Conservation (phyloP, 2,797 vertebrate genomes). For the Coreius guichenoti region DNA sequence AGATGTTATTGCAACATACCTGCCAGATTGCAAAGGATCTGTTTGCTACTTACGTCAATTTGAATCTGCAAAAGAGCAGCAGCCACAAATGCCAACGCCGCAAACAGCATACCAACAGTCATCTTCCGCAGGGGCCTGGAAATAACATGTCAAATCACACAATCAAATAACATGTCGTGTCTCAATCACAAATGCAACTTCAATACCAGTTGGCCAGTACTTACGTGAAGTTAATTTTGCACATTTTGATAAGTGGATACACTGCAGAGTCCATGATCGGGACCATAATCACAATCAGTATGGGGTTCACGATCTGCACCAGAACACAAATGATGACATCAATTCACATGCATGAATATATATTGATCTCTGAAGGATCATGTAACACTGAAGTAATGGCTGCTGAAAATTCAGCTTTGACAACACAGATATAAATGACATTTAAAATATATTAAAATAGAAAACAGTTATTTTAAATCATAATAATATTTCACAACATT, state of each 20-base stretch:
- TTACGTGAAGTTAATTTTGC: constrained; percentile 92
- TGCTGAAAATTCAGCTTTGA: background rate
- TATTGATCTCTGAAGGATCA: too few relatives aligned
- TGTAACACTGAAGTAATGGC: background rate
- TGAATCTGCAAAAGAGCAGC: constrained; percentile 90
- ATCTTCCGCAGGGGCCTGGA: constrained; percentile 89
- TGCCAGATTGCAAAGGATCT: background rate
- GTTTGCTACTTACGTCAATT: constrained; percentile 87
- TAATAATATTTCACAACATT: background rate
- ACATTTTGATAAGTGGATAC: constrained; percentile 90
- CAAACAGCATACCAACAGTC: constrained; percentile 93
- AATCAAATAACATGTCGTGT: background rate
- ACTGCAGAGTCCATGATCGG: constrained; percentile 83
- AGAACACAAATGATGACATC: constrained; percentile 38
- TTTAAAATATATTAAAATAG: background rate
- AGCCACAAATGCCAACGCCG: constrained; percentile 87
- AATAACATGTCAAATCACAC: background rate
- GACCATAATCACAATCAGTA: constrained; percentile 90
- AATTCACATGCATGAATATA: background rate
- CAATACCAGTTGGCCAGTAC: constrained; percentile 32
- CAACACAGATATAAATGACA: background rate
- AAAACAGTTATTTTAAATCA: background rate
- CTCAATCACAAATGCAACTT: too few relatives aligned
- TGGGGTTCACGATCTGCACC: constrained; percentile 88
- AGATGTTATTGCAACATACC: background rate